Evolutionary conservation across 2,888 invertebrate species (phyloP).

Genomic region (Pyrrhosoma nymphula): DNA sequence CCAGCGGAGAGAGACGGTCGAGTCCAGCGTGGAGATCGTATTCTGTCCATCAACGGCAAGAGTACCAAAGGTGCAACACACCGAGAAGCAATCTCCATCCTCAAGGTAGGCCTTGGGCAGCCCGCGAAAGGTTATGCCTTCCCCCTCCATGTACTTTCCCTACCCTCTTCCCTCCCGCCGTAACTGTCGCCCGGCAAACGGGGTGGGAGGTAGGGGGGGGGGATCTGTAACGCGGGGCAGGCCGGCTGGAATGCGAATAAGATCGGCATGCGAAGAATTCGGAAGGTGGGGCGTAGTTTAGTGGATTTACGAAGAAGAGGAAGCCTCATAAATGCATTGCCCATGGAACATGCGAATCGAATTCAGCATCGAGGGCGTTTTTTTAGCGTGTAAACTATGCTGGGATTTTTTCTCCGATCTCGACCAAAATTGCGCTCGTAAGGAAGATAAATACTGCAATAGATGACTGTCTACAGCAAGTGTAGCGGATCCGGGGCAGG

Average conservation of each 20-base stretch:
- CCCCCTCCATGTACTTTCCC: background rate
- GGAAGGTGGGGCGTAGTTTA: constrained; percentile 28
- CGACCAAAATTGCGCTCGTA: no score
- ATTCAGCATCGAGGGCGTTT: background rate
- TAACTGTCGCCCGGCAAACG: background rate
- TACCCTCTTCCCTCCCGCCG: no score
- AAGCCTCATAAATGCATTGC: constrained; percentile 14
- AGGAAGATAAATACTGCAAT: no score
- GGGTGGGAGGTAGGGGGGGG: background rate
- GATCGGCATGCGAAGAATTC: constrained; percentile 17
- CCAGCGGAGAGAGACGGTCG: constrained; percentile 92
- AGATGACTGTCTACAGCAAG: no score
- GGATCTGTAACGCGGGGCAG: background rate
- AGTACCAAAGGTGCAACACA: constrained; percentile 91
- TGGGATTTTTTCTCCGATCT: no score
- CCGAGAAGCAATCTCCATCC: constrained; percentile 90
- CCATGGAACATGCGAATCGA: background rate
- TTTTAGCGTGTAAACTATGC: background rate
- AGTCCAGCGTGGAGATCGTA: constrained; percentile 91
- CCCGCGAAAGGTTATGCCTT: background rate
- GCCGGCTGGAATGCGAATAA: background rate
- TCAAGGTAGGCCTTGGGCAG: constrained; percentile 83
- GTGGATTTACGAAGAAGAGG: constrained; percentile 13
- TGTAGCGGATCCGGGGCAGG: no score
- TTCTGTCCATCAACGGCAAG: constrained; percentile 93